These are phyloP conservation scores for Diplodus sargus DNA, from an alignment of 2,797 vertebrate species.

Conservation along the genomic window DNA sequence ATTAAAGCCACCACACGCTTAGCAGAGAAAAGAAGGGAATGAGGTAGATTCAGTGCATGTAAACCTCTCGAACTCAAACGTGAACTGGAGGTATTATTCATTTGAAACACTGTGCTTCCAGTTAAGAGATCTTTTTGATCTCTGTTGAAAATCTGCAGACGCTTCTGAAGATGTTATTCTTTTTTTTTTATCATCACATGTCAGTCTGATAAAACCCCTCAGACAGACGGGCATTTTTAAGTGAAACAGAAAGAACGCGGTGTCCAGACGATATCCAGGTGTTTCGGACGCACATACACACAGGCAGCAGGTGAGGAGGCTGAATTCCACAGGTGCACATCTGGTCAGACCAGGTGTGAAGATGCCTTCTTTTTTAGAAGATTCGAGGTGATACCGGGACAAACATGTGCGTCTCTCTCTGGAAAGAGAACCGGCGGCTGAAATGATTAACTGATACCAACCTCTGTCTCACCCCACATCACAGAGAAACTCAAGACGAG, in stretches of 20 bases:
- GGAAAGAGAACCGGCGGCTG: slow-evolving; percentile 3
- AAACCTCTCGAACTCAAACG: slow-evolving; percentile 33
- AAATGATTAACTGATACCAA: slow-evolving; percentile 30
- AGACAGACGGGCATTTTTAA: slow-evolving; percentile 34
- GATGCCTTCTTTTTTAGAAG: slow-evolving; percentile 36
- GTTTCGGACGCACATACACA: slow-evolving; percentile 17
- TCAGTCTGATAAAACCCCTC: slow-evolving; percentile 28
- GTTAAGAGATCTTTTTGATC: slow-evolving; percentile 48
- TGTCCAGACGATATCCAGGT: slow-evolving; percentile 62
- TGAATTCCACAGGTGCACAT: slow-evolving; percentile 54
- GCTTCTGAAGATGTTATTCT: slow-evolving; percentile 11
- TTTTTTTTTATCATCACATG: slow-evolving; percentile 41
- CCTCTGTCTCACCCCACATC: slow-evolving; percentile 31
- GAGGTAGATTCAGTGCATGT: slow-evolving; percentile 26
- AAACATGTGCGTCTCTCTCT: slow-evolving; percentile 20
- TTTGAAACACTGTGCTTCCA: slow-evolving; percentile 62
- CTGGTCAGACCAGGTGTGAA: slow-evolving; percentile 61
- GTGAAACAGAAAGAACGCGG: slow-evolving; percentile 40
- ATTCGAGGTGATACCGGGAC: slow-evolving; percentile 44
- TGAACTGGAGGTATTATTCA: slow-evolving; percentile 48
- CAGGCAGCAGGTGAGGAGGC: slow-evolving; percentile 35
- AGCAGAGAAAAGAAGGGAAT: slow-evolving; percentile 40
- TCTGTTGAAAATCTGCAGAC: slow-evolving; percentile 29
- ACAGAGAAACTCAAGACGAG: slow-evolving; percentile 33
- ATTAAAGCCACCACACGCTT: slow-evolving; percentile 47